Evolutionary conservation across 2,113 vertebrate species (phyloP).

Genomic region (Gulo gulo): DNA sequence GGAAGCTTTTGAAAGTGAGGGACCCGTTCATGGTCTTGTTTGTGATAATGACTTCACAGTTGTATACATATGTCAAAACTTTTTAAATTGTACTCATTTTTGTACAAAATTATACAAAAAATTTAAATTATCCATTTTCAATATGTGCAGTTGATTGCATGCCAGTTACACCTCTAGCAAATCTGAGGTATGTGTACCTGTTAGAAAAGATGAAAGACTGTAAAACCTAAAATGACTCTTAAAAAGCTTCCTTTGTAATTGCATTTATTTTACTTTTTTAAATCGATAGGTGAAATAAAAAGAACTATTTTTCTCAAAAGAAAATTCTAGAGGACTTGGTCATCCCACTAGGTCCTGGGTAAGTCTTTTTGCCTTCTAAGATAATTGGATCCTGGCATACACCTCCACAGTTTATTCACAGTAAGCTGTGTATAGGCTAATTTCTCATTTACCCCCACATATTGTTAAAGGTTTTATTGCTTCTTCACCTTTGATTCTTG

Average conservation of each 20-base stretch:
- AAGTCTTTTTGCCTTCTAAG: neutral
- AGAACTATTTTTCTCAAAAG: neutral
- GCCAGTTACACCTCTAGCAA: neutral
- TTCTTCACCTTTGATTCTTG: neutral
- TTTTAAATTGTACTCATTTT: neutral
- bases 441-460: neutral
- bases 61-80: neutral
- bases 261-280: neutral
- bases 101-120: neutral
- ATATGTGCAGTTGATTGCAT: neutral
- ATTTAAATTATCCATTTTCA: neutral
- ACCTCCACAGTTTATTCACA: neutral
- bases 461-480: neutral
- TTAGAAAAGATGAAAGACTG: neutral
- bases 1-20: neutral
- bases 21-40: neutral
- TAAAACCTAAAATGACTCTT: neutral
- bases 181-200: neutral
- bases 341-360: neutral
- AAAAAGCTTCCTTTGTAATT: neutral
- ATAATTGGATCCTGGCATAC: neutral
- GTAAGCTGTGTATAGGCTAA: neutral
- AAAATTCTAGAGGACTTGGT: neutral
- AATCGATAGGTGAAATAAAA: neutral
- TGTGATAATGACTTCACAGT: neutral